Evolutionary conservation across 1,140 invertebrate genomes (phyloP), one percentile per base, ranked within the genome.

Genomic region (Drosophila nasuta): DNA sequence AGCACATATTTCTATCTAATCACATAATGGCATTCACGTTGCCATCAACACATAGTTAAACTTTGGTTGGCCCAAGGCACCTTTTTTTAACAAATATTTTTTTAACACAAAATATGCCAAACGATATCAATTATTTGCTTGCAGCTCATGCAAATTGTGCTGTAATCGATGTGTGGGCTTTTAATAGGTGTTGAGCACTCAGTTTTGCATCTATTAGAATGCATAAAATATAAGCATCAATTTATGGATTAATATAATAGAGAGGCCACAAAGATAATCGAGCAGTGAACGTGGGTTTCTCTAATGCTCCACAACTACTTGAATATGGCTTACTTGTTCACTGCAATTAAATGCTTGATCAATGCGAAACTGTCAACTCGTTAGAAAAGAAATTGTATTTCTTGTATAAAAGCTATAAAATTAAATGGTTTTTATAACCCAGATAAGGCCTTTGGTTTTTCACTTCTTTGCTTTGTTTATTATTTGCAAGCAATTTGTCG

Each of bases 131-230:
- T 81, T 85, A 82, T 83, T 67, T 76, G 46, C 35, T 76, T 81
- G 59, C 17, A 28, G 48, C 51, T 59, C 57, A 88, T 73, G 75
- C 64, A 73, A 87, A 87, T 87, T 73, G 67, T 35, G 54, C 48
- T 33, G 67, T 43, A 74, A 79, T 74, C 49, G 65, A 49, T 71
- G 73, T 80, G 82, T 87, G 83, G 83, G 82, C 71, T 71, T 79
- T 69, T 77, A 88, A 87, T 79, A 43, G 82, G n/a, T 20, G 48
- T 67, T 58, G 87, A 60, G 58, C 68, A 82, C 80, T 71, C 68
- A 60, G 28, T 72, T 86, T 82, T 79, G 56, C 82, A 87, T 82
- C 67, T 48, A 83, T 83, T 83, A 67, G n/a, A 75, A 76, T 68
- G 66, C 49, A 63, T 35, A 68, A 74, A 43, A 65, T 25, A 52